Conservation (phyloP, 35 echinoderm and acorn worm species). For the Heliocidaris erythrogramma region DNA sequence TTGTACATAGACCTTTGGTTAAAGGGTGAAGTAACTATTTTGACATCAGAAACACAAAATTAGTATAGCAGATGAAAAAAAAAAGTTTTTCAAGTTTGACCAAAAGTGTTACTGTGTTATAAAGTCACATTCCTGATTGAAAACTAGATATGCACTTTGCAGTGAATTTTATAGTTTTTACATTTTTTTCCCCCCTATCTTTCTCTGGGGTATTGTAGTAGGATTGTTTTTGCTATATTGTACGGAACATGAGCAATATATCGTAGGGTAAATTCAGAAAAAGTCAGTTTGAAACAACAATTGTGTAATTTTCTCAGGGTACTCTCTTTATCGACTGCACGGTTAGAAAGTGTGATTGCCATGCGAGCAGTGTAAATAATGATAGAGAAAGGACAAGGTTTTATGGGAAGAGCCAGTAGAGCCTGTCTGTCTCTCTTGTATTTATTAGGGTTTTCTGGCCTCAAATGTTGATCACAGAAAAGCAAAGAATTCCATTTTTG, state of each 20-base stretch:
- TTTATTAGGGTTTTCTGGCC: not conserved
- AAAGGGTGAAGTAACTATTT: not conserved
- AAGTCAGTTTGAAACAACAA: not conserved
- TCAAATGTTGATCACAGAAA: not conserved
- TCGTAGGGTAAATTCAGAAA: not conserved
- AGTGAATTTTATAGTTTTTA: not conserved
- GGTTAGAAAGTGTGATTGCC: not conserved
- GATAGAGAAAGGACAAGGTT: not conserved
- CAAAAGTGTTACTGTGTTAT: not conserved
- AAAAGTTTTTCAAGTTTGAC: not conserved
- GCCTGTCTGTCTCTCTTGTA: not conserved
- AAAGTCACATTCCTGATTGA: not conserved
- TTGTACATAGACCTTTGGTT: not conserved
- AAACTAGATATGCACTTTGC: not conserved
- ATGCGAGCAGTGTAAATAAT: not conserved
- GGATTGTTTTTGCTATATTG: not conserved
- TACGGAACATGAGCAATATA: constrained; percentile 5
- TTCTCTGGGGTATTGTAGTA: not conserved
- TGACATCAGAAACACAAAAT: not conserved
- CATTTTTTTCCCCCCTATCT: not conserved
- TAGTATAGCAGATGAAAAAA: not conserved
- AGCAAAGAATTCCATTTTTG: not conserved
- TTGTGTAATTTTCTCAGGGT: not conserved
- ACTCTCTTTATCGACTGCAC: not conserved
- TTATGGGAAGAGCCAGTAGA: not conserved